Evolutionary conservation across 2,113 vertebrate species (phyloP).

Genomic region (Thoracochromis brauschi): DNA sequence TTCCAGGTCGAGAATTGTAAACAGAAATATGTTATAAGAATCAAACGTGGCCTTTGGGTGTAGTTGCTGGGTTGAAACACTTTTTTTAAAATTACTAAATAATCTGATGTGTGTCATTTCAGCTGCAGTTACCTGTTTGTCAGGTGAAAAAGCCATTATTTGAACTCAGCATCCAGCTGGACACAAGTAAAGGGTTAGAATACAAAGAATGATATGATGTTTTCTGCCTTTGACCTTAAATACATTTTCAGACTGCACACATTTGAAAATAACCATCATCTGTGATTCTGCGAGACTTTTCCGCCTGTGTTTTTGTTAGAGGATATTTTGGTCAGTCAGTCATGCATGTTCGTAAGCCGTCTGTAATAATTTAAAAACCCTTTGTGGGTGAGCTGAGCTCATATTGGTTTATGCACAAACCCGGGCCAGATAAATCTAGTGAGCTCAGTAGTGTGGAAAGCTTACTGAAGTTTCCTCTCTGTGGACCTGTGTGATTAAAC

Average conservation of each 20-base stretch:
- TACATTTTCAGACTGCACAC: background rate
- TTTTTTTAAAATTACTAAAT: fast-evolving
- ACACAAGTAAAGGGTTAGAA: background rate
- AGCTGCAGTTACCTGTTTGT: background rate
- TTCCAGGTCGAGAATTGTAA: background rate
- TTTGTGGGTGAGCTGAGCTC: slow-evolving; percentile 2
- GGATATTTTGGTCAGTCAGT: slow-evolving; percentile 20
- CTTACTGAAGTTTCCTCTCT: background rate
- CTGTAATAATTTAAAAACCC: slow-evolving; percentile 44
- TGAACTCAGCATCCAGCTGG: background rate
- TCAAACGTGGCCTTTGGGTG: background rate
- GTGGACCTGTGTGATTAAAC: slow-evolving; percentile 21
- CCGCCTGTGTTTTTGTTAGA: background rate
- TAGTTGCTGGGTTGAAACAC: background rate
- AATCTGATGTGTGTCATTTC: background rate
- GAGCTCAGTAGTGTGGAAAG: slow-evolving; percentile 33
- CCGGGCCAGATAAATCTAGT: slow-evolving; percentile 2
- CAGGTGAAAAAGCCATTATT: background rate
- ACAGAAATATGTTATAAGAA: background rate
- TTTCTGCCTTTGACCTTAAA: background rate
- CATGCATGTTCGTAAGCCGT: slow-evolving; percentile 33
- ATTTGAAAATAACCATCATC: slow-evolving; percentile 20
- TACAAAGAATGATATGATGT: background rate
- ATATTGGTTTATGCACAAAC: background rate
- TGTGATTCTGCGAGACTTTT: background rate